Base-by-base conservation (phyloP, 1,140 invertebrate species). In the Argopecten irradians region DNA sequence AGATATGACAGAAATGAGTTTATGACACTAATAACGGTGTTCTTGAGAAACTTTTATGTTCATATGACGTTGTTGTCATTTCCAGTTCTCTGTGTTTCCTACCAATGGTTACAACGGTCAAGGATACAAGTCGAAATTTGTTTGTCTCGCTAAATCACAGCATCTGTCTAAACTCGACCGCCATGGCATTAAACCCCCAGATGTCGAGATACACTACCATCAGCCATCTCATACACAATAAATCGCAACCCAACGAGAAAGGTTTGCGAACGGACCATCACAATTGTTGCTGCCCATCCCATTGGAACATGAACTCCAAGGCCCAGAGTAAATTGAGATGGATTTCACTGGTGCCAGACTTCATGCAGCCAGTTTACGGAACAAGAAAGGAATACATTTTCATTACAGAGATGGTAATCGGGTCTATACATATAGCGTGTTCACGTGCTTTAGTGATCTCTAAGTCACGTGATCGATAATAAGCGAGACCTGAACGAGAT, bases 371-470 rank as follows among this genome's bases (percentile, higher is more conserved):
- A 71, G 8, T 71, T 71, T 71, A 71, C 55, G 8, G n/a, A 28
- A 71, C 55, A 71, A 71, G 55, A 71, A 71, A 71, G 55, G 16
- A n/a, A 71, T 71, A 71, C 28, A 71, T 71, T 7, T 71, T 71
- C 55, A 71, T 71, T 71, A 71, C n/a, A n/a, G n/a, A 71, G 55
- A 71, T 71, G 22, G 55, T 71, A 71, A 71, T 71, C 55, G 55
- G 55, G 55, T n/a, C 55, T 71, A 28, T 71, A 71, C 55, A 71
- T 28, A 28, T 71, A 71, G 55, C 55, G 55, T 71, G 55, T 71
- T n/a, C 55, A 5, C 55, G 22, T 28, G 55, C 55, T 71, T 71
- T 71, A 71, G 55, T 71, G 55, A 71, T 71, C 55, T n/a, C 7
- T 3, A 8, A n/a, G n/a, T 71, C 55, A 28, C 55, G 55, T 71